Evolutionary conservation across 2,113 vertebrate genomes (phyloP).

Genomic region (Falcunculus frontatus): DNA sequence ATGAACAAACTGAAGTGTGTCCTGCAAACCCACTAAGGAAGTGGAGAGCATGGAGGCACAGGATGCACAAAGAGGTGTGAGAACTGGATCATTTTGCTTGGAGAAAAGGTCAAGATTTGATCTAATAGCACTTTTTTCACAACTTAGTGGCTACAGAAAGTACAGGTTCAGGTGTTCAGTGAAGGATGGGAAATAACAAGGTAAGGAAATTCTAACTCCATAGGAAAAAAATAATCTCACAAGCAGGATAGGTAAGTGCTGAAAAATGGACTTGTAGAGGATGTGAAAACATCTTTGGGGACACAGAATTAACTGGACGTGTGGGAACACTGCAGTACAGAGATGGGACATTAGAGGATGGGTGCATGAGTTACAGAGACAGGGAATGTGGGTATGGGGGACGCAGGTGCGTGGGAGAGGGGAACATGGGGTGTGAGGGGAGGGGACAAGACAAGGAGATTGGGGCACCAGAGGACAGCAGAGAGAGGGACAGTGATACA

Average conservation of each 20-base stretch:
- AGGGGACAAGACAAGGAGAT: not conserved
- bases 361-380: not conserved
- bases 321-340: not conserved
- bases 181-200: not conserved
- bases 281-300: not conserved
- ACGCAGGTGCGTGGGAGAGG: rapidly evolving
- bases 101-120: not conserved
- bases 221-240: not conserved
- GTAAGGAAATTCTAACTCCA: not conserved
- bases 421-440: no score
- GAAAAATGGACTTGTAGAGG: not conserved
- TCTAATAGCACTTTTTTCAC: not conserved
- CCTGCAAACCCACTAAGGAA: not conserved
- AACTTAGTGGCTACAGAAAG: not conserved
- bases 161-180: not conserved
- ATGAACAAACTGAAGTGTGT: not conserved
- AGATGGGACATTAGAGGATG: not conserved
- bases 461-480: not conserved
- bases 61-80: not conserved
- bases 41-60: not conserved
- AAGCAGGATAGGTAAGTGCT: not conserved
- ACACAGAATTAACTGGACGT: not conserved
- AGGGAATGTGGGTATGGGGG: not conserved
- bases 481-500: not conserved
- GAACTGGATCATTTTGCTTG: not conserved